Percentiles rank a stretch among this genome's conserved stretches.
Evolutionary conservation across 1,140 invertebrate species (phyloP).

Genomic region (Cardiocondyla obscurior): DNA sequence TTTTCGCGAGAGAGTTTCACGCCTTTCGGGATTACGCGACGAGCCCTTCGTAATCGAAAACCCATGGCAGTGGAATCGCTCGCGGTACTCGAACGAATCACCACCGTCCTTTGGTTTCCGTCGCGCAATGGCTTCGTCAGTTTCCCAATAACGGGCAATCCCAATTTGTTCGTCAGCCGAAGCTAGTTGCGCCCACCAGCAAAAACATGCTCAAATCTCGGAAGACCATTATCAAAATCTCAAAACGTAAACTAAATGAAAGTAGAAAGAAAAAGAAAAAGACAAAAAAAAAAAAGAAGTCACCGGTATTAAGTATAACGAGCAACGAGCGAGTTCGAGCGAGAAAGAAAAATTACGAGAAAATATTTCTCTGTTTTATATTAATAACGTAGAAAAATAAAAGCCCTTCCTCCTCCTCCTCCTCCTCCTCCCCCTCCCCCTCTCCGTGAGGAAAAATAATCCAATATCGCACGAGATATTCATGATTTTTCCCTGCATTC

Average conservation of each 20-base stretch:
- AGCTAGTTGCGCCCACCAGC: not conserved
- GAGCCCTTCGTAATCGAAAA: constrained; percentile 56
- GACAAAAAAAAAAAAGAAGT: no score
- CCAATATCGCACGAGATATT: not conserved
- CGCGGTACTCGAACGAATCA: constrained; percentile 39
- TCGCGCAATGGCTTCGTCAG: not conserved
- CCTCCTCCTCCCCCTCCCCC: no score
- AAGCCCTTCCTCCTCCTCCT: no score
- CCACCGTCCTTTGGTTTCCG: constrained; percentile 11
- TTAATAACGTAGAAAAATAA: not conserved
- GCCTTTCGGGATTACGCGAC: constrained; percentile 56
- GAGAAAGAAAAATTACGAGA: not conserved
- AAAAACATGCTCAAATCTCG: not conserved
- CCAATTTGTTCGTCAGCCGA: constrained; percentile 10
- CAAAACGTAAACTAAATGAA: not conserved
- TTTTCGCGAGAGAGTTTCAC: constrained; percentile 51
- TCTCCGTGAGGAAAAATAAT: no score
- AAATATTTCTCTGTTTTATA: not conserved
- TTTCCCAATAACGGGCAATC: constrained; percentile 1
- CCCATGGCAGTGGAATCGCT: constrained; percentile 37
- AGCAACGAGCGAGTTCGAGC: not conserved
- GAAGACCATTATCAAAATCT: not conserved
- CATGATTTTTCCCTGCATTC: not conserved
- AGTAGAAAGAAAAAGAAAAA: no score
- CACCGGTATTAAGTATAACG: not conserved